A percentile compares a stretch with the other conserved stretches of the same genome.
These are phyloP conservation scores for Asteroscopus sphinx DNA, from an alignment of 2,888 invertebrate species.

Conservation along the genomic window DNA sequence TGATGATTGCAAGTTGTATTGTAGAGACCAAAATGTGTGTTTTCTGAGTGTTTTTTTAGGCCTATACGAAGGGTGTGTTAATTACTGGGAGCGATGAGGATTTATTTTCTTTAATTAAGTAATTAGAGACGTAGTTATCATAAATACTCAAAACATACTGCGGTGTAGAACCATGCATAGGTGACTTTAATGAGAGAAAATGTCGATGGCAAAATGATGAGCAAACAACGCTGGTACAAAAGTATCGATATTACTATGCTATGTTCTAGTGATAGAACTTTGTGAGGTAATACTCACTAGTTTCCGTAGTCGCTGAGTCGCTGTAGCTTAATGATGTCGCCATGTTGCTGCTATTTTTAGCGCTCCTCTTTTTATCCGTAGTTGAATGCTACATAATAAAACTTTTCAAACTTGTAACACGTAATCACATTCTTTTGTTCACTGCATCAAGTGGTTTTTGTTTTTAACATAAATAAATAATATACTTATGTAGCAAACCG, in stretches of 20 bases:
- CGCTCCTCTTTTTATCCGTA: slow-evolving; percentile 21
- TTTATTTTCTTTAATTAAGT: slow-evolving; percentile 8
- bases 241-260: slow-evolving; percentile 11
- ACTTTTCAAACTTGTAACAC: slow-evolving; percentile 12
- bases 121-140: slow-evolving; percentile 9
- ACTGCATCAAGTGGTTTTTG: neutral
- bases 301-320: slow-evolving; percentile 12
- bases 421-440: slow-evolving; percentile 15
- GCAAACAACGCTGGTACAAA: neutral
- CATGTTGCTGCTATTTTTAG: slow-evolving; percentile 28
- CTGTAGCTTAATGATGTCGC: slow-evolving; percentile 47
- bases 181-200: slow-evolving; percentile 11
- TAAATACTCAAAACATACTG: slow-evolving; percentile 7
- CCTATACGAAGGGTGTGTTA: slow-evolving; percentile 4
- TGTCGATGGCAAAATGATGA: neutral
- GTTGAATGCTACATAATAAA: slow-evolving; percentile 31
- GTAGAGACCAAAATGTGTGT: slow-evolving; percentile 1
- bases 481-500: neutral
- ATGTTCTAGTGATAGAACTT: slow-evolving; percentile 8
- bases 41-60: slow-evolving; percentile 5
- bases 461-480: neutral
- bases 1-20: no score
- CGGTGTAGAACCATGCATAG: neutral
- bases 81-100: neutral
- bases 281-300: slow-evolving; percentile 12